phyloP scores from a whole-genome alignment of 2,888 invertebrate species.

The Molanna angustata region DNA sequence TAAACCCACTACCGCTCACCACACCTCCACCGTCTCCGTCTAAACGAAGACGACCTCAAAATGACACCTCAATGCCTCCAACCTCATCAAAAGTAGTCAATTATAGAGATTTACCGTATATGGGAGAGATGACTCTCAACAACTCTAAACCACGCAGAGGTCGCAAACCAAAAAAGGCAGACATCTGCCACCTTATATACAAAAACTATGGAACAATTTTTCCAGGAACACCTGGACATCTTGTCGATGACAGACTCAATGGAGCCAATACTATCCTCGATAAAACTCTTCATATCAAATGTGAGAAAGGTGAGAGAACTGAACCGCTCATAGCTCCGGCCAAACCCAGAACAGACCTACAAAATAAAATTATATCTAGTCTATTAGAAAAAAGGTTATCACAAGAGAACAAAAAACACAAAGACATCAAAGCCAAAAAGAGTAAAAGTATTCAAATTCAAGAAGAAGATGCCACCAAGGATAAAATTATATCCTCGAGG shows the following conservation, averaged over 20 bases:
- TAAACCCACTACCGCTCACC: slow-evolving; percentile 38
- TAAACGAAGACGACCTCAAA: slow-evolving; percentile 33
- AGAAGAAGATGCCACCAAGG: slow-evolving; percentile 38
- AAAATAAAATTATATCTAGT: slow-evolving; percentile 67
- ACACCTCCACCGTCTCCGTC: slow-evolving; percentile 36
- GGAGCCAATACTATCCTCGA: slow-evolving; percentile 39
- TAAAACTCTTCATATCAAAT: slow-evolving; percentile 35
- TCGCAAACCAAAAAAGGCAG: slow-evolving; percentile 87
- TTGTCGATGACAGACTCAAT: slow-evolving; percentile 46
- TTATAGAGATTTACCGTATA: slow-evolving; percentile 83
- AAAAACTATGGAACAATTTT: slow-evolving; percentile 88
- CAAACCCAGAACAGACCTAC: slow-evolving; percentile 60
- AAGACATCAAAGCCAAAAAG: slow-evolving; percentile 37
- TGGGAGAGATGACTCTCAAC: slow-evolving; percentile 89
- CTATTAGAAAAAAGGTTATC: slow-evolving; percentile 67
- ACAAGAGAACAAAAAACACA: slow-evolving; percentile 58
- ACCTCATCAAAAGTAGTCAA: slow-evolving; percentile 58
- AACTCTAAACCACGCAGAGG: slow-evolving; percentile 84
- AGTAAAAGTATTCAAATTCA: slow-evolving; percentile 17
- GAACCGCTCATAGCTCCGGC: slow-evolving; percentile 34
- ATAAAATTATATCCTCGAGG: slow-evolving; percentile 43
- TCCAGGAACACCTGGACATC: slow-evolving; percentile 66
- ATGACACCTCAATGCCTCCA: slow-evolving; percentile 41
- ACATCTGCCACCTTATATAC: slow-evolving; percentile 87
- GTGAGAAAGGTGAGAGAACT: slow-evolving; percentile 34